phyloP scores from a whole-genome alignment of 2,888 invertebrate genomes.

The Diloba caeruleocephala region DNA sequence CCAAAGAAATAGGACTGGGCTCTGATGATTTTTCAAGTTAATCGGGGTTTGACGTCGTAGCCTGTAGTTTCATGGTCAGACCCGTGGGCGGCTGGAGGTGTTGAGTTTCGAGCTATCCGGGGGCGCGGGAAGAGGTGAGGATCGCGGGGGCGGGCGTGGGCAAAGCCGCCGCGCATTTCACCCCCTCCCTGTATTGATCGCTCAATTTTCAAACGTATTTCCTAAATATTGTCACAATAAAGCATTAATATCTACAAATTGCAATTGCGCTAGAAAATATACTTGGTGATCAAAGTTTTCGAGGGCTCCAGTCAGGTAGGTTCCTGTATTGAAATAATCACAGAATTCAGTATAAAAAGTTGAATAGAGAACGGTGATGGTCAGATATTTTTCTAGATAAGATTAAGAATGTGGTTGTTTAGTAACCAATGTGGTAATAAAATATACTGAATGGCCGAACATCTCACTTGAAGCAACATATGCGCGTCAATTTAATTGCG shows the following conservation, averaged over 20 bases:
- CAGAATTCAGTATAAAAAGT: neutral
- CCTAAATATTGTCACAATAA: conserved; percentile 75
- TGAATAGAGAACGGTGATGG: conserved; percentile 7
- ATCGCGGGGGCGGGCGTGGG: conserved; percentile 72
- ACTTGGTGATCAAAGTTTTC: neutral
- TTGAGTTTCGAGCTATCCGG: conserved; percentile 68
- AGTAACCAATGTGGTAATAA: neutral
- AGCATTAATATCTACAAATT: conserved; percentile 44
- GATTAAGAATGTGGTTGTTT: neutral
- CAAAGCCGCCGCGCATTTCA: conserved; percentile 73
- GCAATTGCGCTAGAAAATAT: conserved; percentile 15
- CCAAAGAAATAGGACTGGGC: neutral
- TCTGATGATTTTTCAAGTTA: conserved; percentile 11
- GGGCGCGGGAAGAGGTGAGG: conserved; percentile 55
- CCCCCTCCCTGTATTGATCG: conserved; percentile 83
- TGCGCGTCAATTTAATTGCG: neutral
- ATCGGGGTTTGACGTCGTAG: conserved; percentile 50
- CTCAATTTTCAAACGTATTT: conserved; percentile 78
- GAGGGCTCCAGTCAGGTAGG: conserved; percentile 21
- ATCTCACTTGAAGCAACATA: neutral
- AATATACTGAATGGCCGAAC: neutral
- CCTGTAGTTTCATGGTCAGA: conserved; percentile 64
- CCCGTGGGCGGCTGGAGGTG: conserved; percentile 76
- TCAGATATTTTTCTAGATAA: neutral
- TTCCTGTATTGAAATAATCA: conserved; percentile 1